Evolutionary conservation across 2,888 invertebrate genomes (phyloP).

Genomic region (Ormyrus rosae): DNA sequence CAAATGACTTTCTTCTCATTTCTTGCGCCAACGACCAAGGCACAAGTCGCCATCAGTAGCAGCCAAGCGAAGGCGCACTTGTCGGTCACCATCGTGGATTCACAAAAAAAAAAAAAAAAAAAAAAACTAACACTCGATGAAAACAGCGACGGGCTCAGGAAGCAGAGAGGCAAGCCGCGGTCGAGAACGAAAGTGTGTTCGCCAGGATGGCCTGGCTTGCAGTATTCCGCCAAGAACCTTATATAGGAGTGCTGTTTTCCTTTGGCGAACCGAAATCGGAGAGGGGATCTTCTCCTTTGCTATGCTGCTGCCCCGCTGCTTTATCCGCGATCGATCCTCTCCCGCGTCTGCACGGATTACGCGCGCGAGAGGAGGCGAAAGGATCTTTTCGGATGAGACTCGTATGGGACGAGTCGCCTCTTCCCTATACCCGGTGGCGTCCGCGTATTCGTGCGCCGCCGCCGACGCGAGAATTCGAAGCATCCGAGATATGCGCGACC

Average conservation of each 20-base stretch:
- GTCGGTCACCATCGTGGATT: background rate
- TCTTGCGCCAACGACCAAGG: slow-evolving; percentile 23
- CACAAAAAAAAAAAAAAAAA: background rate
- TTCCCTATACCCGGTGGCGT: background rate
- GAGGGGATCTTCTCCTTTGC: slow-evolving; percentile 45
- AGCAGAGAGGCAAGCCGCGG: background rate
- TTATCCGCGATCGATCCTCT: slow-evolving; percentile 31
- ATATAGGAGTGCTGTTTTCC: slow-evolving; percentile 54
- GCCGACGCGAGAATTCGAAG: too few relatives aligned
- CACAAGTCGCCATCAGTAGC: slow-evolving; percentile 34
- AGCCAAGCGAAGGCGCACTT: slow-evolving; percentile 35
- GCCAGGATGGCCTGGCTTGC: slow-evolving; percentile 38
- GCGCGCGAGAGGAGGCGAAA: slow-evolving; percentile 28
- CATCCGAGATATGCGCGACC: too few relatives aligned
- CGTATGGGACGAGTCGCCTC: background rate
- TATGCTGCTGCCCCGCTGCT: slow-evolving; percentile 12
- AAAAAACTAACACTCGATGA: too few relatives aligned
- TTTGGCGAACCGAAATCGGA: slow-evolving; percentile 43
- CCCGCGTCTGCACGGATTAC: slow-evolving; percentile 3
- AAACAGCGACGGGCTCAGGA: too few relatives aligned
- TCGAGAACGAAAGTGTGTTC: slow-evolving; percentile 22
- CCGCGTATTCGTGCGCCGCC: too few relatives aligned
- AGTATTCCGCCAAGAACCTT: slow-evolving; percentile 44
- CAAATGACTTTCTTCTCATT: slow-evolving; percentile 55
- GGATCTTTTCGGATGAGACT: slow-evolving; percentile 9